phyloP scores from a whole-genome alignment of 2,888 invertebrate genomes.

The Aricia artaxerxes region DNA sequence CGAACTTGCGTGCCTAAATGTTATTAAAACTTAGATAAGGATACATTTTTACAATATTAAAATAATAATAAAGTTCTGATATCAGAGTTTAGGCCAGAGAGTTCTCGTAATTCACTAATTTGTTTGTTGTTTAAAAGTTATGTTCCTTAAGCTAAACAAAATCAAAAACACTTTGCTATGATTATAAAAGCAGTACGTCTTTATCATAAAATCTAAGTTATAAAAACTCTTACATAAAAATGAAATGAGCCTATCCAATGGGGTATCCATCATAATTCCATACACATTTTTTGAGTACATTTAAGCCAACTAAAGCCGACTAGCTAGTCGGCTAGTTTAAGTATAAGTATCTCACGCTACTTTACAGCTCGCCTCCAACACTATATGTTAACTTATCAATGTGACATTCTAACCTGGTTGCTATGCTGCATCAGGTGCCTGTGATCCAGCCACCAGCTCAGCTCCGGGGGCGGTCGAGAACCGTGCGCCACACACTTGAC shows the following conservation, averaged over 20 bases:
- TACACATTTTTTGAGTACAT: too few species aligned
- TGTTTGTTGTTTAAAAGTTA: neutral
- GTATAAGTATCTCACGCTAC: too few species aligned
- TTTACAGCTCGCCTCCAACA: too few species aligned
- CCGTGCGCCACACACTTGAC: constrained; percentile 70
- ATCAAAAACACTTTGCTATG: too few species aligned
- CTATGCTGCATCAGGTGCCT: constrained; percentile 70
- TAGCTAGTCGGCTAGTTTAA: too few species aligned
- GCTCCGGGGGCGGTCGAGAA: constrained; percentile 70
- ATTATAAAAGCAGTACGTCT: too few species aligned
- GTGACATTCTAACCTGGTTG: constrained; percentile 58
- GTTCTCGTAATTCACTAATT: neutral
- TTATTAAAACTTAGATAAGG: neutral
- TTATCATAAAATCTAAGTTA: too few species aligned
- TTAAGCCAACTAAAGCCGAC: too few species aligned
- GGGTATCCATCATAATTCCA: too few species aligned
- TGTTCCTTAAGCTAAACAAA: neutral
- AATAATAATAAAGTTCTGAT: neutral
- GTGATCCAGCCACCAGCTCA: constrained; percentile 74
- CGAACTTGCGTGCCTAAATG: constrained; percentile 3
- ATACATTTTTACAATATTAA: neutral
- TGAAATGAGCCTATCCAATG: too few species aligned
- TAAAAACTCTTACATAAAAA: too few species aligned
- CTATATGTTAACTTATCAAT: too few species aligned
- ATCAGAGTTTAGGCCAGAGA: neutral